phyloP scores from a whole-genome alignment of 2,888 invertebrate genomes.

The Pandemis cinnamomeana region DNA sequence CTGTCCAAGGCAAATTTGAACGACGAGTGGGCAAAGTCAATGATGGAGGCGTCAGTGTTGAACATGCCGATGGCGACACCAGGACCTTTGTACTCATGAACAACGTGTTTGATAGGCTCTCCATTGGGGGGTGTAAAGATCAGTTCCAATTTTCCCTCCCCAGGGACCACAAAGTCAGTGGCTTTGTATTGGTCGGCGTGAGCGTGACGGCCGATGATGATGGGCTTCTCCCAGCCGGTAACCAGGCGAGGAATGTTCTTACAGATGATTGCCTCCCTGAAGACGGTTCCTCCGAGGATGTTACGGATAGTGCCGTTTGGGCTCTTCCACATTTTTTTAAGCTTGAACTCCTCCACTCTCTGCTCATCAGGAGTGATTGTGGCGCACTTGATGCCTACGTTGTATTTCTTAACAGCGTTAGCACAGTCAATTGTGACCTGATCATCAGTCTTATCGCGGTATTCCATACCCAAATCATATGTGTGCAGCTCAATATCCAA shows the following conservation, averaged over 20 bases:
- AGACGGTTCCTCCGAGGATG: constrained; percentile 93
- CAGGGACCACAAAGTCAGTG: constrained; percentile 97
- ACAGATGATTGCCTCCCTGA: constrained; percentile 94
- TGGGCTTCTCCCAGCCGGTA: constrained; percentile 97
- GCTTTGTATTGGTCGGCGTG: constrained; percentile 99
- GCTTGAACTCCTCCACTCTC: constrained; percentile 94
- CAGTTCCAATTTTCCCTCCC: constrained; percentile 94
- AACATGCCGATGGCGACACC: constrained; percentile 98
- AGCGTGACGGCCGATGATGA: constrained; percentile 99
- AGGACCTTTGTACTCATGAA: constrained; percentile 93
- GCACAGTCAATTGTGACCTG: constrained; percentile 99
- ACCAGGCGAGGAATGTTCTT: constrained; percentile 98
- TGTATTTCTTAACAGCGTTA: constrained; percentile 97
- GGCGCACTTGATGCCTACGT: constrained; percentile 99
- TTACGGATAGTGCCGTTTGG: constrained; percentile 96
- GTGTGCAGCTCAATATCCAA: constrained; percentile 97
- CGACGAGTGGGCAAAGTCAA: constrained; percentile 97
- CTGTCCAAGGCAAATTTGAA: constrained; percentile 95
- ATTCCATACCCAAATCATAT: constrained; percentile 97
- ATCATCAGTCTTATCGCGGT: constrained; percentile 96
- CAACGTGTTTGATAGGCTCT: constrained; percentile 88
- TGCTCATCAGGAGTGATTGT: constrained; percentile 99
- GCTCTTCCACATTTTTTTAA: constrained; percentile 96
- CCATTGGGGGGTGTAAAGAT: constrained; percentile 89
- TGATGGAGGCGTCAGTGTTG: constrained; percentile 97